A percentile compares a stretch with the other conserved stretches of the same genome.
phyloP scores from a whole-genome alignment of 1,140 invertebrate species.

The Diachasma alloeum region DNA sequence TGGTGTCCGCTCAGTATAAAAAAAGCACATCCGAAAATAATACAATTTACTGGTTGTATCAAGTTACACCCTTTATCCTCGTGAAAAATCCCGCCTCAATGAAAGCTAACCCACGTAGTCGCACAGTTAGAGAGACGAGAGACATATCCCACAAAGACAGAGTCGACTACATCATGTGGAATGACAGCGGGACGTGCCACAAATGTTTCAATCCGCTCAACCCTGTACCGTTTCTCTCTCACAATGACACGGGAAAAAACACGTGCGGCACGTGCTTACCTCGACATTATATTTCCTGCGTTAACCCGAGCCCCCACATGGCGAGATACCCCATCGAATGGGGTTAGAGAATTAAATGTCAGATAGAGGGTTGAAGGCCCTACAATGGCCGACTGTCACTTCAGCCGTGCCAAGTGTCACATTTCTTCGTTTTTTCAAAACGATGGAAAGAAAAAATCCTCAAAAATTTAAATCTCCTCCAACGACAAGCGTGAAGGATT shows the following conservation, averaged over 20 bases:
- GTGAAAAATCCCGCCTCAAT: constrained; percentile 2
- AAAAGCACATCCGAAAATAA: constrained; percentile 24
- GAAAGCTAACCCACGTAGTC: background rate
- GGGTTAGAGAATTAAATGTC: background rate
- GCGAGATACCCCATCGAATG: background rate
- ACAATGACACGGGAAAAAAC: constrained; percentile 6
- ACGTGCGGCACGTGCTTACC: constrained; percentile 27
- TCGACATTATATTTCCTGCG: background rate
- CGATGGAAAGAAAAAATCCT: background rate
- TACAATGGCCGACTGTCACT: background rate
- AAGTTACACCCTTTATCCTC: constrained; percentile 21
- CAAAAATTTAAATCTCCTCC: background rate
- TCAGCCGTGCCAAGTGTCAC: background rate
- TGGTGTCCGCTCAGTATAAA: background rate
- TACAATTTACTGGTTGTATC: constrained; percentile 24
- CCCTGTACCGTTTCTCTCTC: background rate
- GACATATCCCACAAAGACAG: constrained; percentile 4
- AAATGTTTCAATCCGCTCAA: constrained; percentile 29
- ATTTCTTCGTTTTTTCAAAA: background rate
- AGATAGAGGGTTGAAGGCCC: background rate
- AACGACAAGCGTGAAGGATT: background rate
- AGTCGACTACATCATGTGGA: constrained; percentile 18
- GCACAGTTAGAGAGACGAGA: background rate
- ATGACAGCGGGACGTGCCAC: constrained; percentile 28
- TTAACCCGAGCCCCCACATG: background rate